These are phyloP conservation scores for Gorsachius goisagi DNA, from an alignment of 2,113 vertebrate genomes.

Conservation along the genomic window DNA sequence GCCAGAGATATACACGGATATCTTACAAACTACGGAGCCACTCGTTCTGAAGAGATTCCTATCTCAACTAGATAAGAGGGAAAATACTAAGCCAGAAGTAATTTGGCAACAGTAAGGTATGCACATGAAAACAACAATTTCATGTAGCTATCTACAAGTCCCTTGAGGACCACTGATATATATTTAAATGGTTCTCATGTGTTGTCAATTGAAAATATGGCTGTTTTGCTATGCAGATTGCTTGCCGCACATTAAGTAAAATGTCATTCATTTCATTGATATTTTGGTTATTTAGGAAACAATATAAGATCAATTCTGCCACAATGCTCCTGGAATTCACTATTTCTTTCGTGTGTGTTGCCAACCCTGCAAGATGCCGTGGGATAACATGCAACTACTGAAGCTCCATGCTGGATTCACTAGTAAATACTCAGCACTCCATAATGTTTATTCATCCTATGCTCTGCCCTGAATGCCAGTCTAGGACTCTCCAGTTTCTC, in stretches of 20 bases:
- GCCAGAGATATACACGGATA: not conserved
- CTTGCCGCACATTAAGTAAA: not conserved
- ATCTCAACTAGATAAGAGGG: not conserved
- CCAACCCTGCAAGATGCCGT: not conserved
- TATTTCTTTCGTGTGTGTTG: not conserved
- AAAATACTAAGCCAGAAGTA: constrained; percentile 11
- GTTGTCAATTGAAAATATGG: constrained; percentile 9
- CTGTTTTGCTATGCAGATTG: constrained; percentile 7
- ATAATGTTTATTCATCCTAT: constrained; percentile 37
- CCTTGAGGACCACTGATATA: not conserved
- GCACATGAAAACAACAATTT: not conserved
- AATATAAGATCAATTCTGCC: not conserved
- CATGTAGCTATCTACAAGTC: not conserved
- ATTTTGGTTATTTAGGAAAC: constrained; percentile 20
- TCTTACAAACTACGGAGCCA: not conserved
- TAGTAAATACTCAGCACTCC: not conserved
- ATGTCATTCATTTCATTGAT: not conserved
- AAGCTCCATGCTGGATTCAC: not conserved
- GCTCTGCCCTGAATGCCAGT: constrained; percentile 28
- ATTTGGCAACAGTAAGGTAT: constrained; percentile 18
- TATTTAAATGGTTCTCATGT: constrained; percentile 20
- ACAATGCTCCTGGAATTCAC: not conserved
- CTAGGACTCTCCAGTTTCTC: constrained; percentile 20
- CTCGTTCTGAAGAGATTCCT: not conserved
- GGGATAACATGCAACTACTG: not conserved